phyloP scores from a whole-genome alignment of 2,888 invertebrate genomes.

The Platycheirus rosarum region DNA sequence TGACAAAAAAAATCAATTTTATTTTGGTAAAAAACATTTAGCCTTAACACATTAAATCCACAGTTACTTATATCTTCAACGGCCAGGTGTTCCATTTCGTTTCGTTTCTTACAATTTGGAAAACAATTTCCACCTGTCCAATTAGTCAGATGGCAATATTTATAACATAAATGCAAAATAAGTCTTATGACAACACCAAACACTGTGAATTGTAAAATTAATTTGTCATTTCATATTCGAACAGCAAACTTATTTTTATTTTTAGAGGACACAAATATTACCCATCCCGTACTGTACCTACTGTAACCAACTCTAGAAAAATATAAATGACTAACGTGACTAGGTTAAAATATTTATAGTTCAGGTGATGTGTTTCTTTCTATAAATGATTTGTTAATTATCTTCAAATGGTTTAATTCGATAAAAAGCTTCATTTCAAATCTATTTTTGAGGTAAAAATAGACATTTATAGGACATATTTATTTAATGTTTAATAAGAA shows the following conservation, averaged over 20 bases:
- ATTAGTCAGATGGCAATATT: conserved; percentile 72
- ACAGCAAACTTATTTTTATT: conserved; percentile 26
- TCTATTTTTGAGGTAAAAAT: too few species aligned
- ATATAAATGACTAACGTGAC: conserved; percentile 43
- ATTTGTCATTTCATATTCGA: conserved; percentile 23
- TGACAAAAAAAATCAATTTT: background rate
- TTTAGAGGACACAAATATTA: conserved; percentile 40
- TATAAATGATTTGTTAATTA: too few species aligned
- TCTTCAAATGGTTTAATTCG: too few species aligned
- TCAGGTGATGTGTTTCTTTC: too few species aligned
- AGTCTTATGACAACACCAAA: conserved; percentile 68
- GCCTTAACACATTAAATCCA: too few species aligned
- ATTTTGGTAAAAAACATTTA: background rate
- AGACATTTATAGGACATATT: too few species aligned
- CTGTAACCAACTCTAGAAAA: too few species aligned
- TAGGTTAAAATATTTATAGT: conserved; percentile 65
- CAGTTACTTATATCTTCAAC: too few species aligned
- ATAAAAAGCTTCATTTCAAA: too few species aligned
- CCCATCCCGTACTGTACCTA: conserved; percentile 17
- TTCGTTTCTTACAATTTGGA: conserved; percentile 30
- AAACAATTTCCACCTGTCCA: conserved; percentile 74
- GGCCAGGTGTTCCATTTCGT: too few species aligned
- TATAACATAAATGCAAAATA: conserved; percentile 35
- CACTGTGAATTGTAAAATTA: conserved; percentile 44
- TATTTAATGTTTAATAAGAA: too few species aligned